Conservation (phyloP, 2,797 vertebrate species). For the Hemibagrus guttatus region DNA sequence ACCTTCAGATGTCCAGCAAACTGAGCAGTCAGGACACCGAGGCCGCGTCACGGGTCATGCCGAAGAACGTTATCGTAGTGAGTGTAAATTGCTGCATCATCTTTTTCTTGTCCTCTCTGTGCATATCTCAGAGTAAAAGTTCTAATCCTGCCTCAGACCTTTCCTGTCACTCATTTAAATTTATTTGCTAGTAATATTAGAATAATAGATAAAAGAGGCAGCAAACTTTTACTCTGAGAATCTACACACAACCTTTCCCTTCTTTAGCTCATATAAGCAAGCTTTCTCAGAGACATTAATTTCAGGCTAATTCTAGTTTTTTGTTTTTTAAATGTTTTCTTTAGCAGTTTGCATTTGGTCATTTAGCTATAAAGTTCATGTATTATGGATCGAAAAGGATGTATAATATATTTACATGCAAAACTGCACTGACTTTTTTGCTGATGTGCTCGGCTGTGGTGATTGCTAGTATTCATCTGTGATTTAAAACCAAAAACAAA, state of each 20-base stretch:
- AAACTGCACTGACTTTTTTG: constrained; percentile 47
- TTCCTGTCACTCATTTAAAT: background rate
- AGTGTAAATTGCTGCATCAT: constrained; percentile 48
- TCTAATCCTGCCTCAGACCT: background rate
- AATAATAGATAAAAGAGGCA: background rate
- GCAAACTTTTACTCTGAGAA: background rate
- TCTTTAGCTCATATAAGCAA: background rate
- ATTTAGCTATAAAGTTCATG: constrained; percentile 23
- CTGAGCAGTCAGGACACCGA: constrained; percentile 87
- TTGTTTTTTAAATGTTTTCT: background rate
- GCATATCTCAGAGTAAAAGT: background rate
- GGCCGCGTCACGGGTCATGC: constrained; percentile 84
- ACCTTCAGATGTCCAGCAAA: constrained; percentile 94
- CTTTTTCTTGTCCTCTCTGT: background rate
- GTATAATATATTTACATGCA: constrained; percentile 37
- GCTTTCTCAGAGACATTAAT: background rate
- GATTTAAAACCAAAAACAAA: constrained; percentile 39
- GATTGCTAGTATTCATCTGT: constrained; percentile 50
- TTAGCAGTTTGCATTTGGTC: background rate
- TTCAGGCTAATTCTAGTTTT: background rate
- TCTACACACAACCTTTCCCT: background rate
- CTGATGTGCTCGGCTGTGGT: constrained; percentile 50
- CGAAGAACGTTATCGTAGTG: constrained; percentile 80
- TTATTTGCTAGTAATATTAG: background rate
- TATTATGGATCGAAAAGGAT: constrained; percentile 36